phyloP scores from a whole-genome alignment of 2,797 vertebrate species.

The Hapalemur alaotrensis region DNA sequence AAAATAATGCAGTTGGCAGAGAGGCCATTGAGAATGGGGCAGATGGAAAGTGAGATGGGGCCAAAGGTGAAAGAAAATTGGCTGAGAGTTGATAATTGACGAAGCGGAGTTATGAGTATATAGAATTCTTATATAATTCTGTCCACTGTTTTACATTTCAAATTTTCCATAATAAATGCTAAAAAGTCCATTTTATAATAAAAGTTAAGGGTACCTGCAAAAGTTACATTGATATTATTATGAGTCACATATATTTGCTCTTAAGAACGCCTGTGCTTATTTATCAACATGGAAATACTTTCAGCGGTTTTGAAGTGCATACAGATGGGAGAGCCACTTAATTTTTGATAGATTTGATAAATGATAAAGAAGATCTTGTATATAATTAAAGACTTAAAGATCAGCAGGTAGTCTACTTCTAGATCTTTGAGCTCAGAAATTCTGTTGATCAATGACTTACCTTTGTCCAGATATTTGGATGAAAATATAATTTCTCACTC shows the following conservation, averaged over 20 bases:
- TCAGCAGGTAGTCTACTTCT: neutral
- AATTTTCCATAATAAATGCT: neutral
- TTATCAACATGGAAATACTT: slow-evolving; percentile 8
- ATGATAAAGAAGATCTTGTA: neutral
- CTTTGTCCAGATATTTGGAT: neutral
- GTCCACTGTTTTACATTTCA: neutral
- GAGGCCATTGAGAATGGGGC: neutral
- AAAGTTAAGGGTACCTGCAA: neutral
- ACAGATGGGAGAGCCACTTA: neutral
- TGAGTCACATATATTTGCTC: neutral
- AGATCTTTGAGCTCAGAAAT: neutral
- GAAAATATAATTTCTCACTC: neutral
- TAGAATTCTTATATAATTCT: neutral
- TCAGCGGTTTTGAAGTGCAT: neutral
- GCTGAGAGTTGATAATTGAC: neutral
- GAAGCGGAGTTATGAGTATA: neutral
- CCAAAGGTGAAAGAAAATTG: neutral
- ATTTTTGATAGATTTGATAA: slow-evolving; percentile 1
- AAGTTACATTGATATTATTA: neutral
- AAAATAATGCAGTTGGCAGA: neutral
- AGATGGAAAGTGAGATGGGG: neutral
- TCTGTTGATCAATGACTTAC: neutral
- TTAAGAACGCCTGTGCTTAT: neutral
- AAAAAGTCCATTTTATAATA: neutral
- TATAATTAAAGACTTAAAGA: neutral